phyloP scores from a whole-genome alignment of 2,113 vertebrate species.

The Mellivora capensis region DNA sequence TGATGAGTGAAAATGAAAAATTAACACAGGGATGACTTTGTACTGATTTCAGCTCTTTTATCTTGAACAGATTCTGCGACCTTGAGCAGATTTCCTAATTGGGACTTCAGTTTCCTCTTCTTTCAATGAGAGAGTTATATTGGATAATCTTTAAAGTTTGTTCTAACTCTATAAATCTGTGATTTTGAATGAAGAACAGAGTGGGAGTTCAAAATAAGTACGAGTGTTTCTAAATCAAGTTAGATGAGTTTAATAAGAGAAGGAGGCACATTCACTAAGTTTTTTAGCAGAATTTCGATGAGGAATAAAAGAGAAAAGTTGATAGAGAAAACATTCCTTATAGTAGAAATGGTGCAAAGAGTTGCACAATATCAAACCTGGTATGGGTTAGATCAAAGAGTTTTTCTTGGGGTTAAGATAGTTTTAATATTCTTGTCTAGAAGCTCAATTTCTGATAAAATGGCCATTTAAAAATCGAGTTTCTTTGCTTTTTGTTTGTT shows the following conservation, averaged over 20 bases:
- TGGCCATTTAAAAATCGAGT: neutral
- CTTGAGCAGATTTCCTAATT: neutral
- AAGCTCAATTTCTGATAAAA: conserved; percentile 29
- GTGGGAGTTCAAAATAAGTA: neutral
- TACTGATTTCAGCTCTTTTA: neutral
- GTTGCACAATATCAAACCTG: neutral
- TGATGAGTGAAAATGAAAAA: conserved; percentile 25
- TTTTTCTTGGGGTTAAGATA: neutral
- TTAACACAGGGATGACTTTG: neutral
- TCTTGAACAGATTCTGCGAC: neutral
- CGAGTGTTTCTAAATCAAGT: neutral
- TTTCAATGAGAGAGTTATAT: neutral
- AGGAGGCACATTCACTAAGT: neutral
- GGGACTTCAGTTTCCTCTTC: neutral
- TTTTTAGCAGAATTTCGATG: conserved; percentile 8
- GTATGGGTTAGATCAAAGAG: neutral
- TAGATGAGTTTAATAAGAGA: neutral
- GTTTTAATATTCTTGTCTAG: neutral
- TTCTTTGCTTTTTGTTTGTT: neutral
- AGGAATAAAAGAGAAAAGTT: neutral
- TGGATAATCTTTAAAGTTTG: neutral
- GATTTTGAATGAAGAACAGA: conserved; percentile 10
- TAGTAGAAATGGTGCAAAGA: neutral
- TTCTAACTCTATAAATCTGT: neutral
- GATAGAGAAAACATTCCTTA: neutral